Base-by-base conservation (phyloP, 2,888 invertebrate species). In the Chaitophorus viminalis region DNA sequence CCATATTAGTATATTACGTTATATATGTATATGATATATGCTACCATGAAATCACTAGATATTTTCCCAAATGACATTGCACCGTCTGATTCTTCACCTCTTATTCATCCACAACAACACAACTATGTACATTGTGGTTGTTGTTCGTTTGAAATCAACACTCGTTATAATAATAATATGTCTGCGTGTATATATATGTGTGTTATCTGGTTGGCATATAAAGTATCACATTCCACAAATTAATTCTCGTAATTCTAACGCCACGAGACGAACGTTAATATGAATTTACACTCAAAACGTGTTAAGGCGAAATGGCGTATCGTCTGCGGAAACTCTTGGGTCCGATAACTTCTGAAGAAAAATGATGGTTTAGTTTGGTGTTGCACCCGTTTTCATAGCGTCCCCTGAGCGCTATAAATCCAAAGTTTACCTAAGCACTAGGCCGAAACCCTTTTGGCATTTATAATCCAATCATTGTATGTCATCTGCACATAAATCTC, bases 291-390 rank as follows among this genome's bases (percentile, higher is more conserved):
- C 79, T 25, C 60, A n/a, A 25, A 79, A 65, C 33, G 33, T 60
- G 60, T 65, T 79, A 65, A 79, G 79, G 65, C 60, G n/a, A 36
- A 79, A 79, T 79, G 31, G 60, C 78, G 78, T 25, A 60, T 60
- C 60, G 60, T 79, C 79, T 36, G n/a, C n/a, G 36, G 60, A 65
- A 79, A 79, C 79, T 79, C 79, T 60, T 79, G 60, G 79, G 79
- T 65, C 79, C 79, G 79, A 79, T 79, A 79, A 79, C 60, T 79
- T 79, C 18, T n/a, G 36, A 79, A 79, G 79, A 79, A 79, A 79
- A 79, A 79, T 65, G 25, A 79, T 79, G 14, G 78, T 60, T 33
- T 54, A 54, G 77, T 54, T n/a, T 78, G 46, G 46, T 14, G 46
- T 11, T 14, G 11, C 46, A 25, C 60, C 54, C 78, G 33, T 78